Evolutionary conservation across 2,888 invertebrate species (phyloP).

Genomic region (Frankliniella intonsa): DNA sequence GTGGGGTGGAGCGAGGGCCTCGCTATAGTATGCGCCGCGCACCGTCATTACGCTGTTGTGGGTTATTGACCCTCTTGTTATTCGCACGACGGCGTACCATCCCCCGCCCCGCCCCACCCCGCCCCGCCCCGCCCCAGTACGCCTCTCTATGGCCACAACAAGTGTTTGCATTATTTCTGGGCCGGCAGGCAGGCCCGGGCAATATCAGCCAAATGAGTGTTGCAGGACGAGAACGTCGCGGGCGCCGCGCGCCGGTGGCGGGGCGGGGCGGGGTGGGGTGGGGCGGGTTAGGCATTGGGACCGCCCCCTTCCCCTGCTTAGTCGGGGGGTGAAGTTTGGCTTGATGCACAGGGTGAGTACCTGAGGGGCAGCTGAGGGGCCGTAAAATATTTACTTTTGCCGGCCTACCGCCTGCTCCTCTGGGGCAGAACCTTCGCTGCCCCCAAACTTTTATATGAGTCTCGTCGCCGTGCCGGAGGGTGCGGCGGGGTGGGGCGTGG

Average conservation of each 20-base stretch:
- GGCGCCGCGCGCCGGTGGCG: too few relatives aligned
- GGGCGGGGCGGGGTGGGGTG: too few relatives aligned
- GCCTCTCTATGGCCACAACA: neutral
- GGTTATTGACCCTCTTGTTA: too few relatives aligned
- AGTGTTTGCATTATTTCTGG: neutral
- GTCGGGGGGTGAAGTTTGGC: constrained; percentile 2
- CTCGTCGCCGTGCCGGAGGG: neutral
- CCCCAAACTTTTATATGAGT: constrained; percentile 20
- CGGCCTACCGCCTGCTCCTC: constrained; percentile 13
- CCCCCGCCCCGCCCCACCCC: neutral
- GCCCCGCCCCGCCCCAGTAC: neutral
- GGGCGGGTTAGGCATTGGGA: too few relatives aligned
- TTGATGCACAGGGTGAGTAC: neutral
- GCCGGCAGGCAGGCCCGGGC: neutral
- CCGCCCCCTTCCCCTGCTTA: neutral
- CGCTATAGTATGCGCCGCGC: too few relatives aligned
- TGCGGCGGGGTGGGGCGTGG: neutral
- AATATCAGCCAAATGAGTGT: neutral
- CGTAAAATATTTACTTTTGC: constrained; percentile 19
- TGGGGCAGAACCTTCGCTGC: constrained; percentile 12
- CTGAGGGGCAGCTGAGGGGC: constrained; percentile 18
- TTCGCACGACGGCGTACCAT: neutral
- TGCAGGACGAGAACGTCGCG: too few relatives aligned
- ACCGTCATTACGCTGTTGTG: too few relatives aligned
- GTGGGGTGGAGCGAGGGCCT: too few relatives aligned